Conservation (phyloP, 2,888 invertebrate genomes). For the Sialis fuliginosa region DNA sequence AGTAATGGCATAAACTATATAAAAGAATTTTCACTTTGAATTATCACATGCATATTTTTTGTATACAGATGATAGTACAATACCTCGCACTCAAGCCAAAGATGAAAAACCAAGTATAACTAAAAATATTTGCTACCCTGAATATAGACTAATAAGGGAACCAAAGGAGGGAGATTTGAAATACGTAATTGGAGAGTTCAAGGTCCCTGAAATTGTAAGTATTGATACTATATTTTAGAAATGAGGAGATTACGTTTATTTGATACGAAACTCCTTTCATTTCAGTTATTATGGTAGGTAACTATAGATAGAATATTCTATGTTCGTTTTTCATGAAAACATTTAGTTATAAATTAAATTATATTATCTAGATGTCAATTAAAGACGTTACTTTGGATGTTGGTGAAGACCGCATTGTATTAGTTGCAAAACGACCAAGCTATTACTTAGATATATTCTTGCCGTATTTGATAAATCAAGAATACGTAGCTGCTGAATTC, state of each 20-base stretch:
- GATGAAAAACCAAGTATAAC: constrained; percentile 18
- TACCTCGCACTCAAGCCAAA: too few relatives aligned
- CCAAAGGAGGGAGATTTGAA: constrained; percentile 33
- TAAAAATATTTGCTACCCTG: constrained; percentile 24
- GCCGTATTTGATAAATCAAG: constrained; percentile 44
- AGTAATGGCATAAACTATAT: too few relatives aligned
- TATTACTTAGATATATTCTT: constrained; percentile 52
- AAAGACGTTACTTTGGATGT: constrained; percentile 47
- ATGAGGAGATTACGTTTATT: too few relatives aligned
- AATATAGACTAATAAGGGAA: constrained; percentile 39
- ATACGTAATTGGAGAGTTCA: constrained; percentile 40
- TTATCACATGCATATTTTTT: too few relatives aligned
- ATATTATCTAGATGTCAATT: constrained; percentile 19
- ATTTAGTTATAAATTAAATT: constrained; percentile 2
- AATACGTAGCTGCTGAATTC: constrained; percentile 29
- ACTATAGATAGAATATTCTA: neutral
- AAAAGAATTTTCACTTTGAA: too few relatives aligned
- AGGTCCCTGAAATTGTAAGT: constrained; percentile 38
- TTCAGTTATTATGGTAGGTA: neutral
- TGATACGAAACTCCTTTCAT: too few relatives aligned
- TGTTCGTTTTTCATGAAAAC: neutral
- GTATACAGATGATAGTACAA: too few relatives aligned
- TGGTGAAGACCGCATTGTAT: constrained; percentile 56
- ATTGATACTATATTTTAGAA: constrained; percentile 2
- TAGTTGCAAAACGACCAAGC: constrained; percentile 40